A percentile compares a stretch with the other conserved stretches of the same genome.
phyloP scores from a whole-genome alignment of 2,797 vertebrate species.

The Helicolenus hilgendorfi region DNA sequence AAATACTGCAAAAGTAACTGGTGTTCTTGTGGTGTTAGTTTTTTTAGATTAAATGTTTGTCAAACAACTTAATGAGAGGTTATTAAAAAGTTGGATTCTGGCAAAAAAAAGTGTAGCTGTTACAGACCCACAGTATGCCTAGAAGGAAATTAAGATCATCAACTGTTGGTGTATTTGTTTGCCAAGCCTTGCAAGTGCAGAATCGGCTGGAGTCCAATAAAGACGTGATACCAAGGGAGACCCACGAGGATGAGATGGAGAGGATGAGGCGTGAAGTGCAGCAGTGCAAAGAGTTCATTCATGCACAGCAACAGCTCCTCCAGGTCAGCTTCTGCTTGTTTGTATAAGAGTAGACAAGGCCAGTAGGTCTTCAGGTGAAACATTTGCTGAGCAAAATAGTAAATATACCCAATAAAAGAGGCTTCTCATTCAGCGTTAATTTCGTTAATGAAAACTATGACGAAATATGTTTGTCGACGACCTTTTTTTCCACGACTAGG shows the following conservation, averaged over 20 bases:
- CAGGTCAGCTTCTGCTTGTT: constrained; percentile 89
- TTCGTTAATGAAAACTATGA: too few species aligned
- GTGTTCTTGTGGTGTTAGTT: neutral
- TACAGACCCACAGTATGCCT: neutral
- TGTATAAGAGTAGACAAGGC: neutral
- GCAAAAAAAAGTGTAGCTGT: neutral
- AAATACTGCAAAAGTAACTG: neutral
- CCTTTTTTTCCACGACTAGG: too few species aligned
- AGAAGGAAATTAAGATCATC: neutral
- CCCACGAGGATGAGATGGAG: constrained; percentile 94
- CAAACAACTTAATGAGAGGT: neutral
- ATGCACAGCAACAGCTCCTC: constrained; percentile 95
- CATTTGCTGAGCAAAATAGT: neutral
- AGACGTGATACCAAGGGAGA: constrained; percentile 92
- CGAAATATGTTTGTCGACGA: too few species aligned
- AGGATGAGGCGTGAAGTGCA: constrained; percentile 94
- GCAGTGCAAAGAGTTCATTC: constrained; percentile 97
- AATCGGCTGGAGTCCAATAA: constrained; percentile 85
- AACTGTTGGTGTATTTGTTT: constrained; percentile 6
- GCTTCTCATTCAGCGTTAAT: neutral
- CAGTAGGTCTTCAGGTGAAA: neutral
- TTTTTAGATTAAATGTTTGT: neutral
- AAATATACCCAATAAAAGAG: neutral
- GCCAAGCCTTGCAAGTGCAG: constrained; percentile 91
- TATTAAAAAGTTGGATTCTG: neutral